phyloP scores from a whole-genome alignment of 2,113 vertebrate genomes.

The Hypanus sabinus region DNA sequence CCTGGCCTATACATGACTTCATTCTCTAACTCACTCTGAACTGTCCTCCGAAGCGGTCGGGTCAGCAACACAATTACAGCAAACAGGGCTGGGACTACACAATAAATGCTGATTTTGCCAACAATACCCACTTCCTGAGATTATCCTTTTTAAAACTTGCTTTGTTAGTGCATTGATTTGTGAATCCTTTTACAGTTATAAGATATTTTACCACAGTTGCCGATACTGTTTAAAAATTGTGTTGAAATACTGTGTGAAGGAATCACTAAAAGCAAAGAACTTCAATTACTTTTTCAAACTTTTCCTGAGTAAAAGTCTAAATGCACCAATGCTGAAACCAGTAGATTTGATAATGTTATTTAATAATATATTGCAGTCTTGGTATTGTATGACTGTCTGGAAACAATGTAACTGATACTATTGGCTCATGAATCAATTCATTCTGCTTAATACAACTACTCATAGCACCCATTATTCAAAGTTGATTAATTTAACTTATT shows the following conservation, averaged over 20 bases:
- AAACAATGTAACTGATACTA: neutral
- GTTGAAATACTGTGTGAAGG: neutral
- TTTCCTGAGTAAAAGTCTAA: neutral
- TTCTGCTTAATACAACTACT: neutral
- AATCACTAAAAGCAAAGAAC: neutral
- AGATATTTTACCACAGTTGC: neutral
- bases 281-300: neutral
- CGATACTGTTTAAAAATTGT: neutral
- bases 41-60: neutral
- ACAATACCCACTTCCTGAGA: neutral
- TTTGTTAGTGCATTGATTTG: neutral
- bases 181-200: neutral
- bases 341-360: neutral
- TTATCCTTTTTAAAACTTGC: neutral
- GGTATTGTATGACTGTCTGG: neutral
- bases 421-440: neutral
- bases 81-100: neutral
- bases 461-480: neutral
- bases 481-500: neutral
- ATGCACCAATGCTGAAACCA: neutral
- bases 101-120: neutral
- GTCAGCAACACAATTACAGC: neutral
- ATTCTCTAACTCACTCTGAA: neutral
- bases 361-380: neutral
- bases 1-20: neutral